Base-by-base conservation (phyloP, 2,113 vertebrate genomes). In the Tachysurus fulvidraco region DNA sequence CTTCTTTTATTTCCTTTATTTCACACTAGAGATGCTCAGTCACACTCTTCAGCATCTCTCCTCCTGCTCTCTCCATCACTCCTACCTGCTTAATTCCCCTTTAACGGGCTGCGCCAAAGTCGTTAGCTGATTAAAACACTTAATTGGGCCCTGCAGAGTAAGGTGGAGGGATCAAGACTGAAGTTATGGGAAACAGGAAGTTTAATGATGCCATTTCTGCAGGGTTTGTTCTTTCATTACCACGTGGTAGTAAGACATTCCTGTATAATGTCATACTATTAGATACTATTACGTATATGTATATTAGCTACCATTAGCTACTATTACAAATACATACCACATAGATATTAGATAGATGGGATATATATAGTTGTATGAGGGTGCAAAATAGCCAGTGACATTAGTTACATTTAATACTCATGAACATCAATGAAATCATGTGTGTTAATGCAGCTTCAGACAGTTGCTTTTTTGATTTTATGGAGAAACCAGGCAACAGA, bases 81-180 rank as follows among this genome's bases (percentile, higher is more conserved):
- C 88, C 88, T 91, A 89, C 89, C 92, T 91, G 93, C 93, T 95
- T 95, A 94, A 95, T 94, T 94, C 93, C 92, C 92, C 91, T 93
- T 93, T 95, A 95, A 95, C 92, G 91, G 93, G 92, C 91, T 93
- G 93, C 91, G 87, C 93, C 91, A 91, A 90, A 94, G 92, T 94
- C 93, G 91, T 94, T 95, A 95, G 95, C 94, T 95, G 94, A 95
- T 95, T 95, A 95, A 93, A 93, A 92, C 92, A 91, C 94, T 94
- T 95, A 95, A 95, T 95, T 95, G 95, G 94, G 92, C 93, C 91
- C 90, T 82, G 88, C 91, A 91, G 87, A 85, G 71, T 88, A 83
- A 74, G 90, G 90, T 54, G 86, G 90, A 93, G 93, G 84, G 73
- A 85, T 92, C 88, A 88, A 88, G 73, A 84, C 73, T 83, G 78